Evolutionary conservation across 2,888 invertebrate genomes (phyloP).

Genomic region (Erebia palarica): DNA sequence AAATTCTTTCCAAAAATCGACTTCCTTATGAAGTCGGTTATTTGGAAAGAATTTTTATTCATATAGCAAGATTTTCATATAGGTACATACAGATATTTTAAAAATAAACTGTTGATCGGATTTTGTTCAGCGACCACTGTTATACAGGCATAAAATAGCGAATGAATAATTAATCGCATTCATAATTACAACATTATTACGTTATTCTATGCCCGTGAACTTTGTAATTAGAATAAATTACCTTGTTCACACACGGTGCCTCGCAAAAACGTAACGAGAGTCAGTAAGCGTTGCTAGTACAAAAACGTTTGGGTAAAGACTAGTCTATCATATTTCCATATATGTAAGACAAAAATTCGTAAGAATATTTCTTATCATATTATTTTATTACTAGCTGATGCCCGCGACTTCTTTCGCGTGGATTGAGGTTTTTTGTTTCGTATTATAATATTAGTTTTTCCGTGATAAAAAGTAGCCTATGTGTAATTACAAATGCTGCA

Average conservation of each 20-base stretch:
- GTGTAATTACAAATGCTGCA: no score
- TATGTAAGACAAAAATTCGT: background rate
- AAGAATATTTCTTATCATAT: no score
- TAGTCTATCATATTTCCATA: background rate
- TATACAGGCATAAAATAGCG: background rate
- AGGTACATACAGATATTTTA: background rate
- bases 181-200: conserved; percentile 22
- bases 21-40: no score
- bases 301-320: conserved; percentile 29
- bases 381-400: no score
- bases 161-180: conserved; percentile 22
- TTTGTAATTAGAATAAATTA: conserved; percentile 29
- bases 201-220: conserved; percentile 25
- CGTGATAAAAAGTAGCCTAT: no score
- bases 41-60: no score
- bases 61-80: no score
- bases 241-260: conserved; percentile 26
- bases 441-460: no score
- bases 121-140: conserved; percentile 1
- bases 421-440: no score
- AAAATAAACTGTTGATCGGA: background rate
- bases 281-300: conserved; percentile 38
- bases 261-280: conserved; percentile 27
- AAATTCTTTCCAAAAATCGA: no score
- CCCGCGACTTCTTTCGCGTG: no score